These are phyloP conservation scores for Podiceps cristatus DNA, from an alignment of 2,113 vertebrate genomes.

Conservation along the genomic window DNA sequence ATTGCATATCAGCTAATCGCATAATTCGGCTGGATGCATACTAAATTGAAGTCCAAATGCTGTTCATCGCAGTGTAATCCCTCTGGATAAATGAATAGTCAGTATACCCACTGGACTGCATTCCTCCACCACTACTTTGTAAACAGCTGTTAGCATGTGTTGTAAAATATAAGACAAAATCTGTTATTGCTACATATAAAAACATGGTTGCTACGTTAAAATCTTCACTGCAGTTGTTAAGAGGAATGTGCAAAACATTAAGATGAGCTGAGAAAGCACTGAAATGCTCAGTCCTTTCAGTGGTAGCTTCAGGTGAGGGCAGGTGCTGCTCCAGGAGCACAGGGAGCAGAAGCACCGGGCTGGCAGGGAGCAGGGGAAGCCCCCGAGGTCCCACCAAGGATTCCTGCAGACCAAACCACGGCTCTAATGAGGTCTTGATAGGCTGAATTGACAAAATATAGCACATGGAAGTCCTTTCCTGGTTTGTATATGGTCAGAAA, in stretches of 20 bases:
- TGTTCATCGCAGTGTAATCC: conserved; percentile 61
- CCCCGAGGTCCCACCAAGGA: not conserved
- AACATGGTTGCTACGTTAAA: not conserved
- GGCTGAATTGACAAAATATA: not conserved
- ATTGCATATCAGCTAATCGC: conserved; percentile 73
- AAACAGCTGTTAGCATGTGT: conserved; percentile 55
- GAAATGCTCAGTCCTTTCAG: not conserved
- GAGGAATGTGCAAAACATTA: not conserved
- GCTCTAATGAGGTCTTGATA: not conserved
- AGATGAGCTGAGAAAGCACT: not conserved
- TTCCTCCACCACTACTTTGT: conserved; percentile 35
- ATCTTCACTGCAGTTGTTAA: not conserved
- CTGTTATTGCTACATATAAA: conserved; percentile 14
- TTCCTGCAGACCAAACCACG: not conserved
- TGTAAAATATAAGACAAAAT: conserved; percentile 32
- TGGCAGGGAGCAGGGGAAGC: not conserved
- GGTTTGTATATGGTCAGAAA: not conserved
- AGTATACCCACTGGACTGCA: conserved; percentile 59
- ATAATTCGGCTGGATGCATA: conserved; percentile 73
- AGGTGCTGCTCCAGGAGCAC: not conserved
- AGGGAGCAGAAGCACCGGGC: not conserved
- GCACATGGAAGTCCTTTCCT: not conserved
- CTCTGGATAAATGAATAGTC: conserved; percentile 70
- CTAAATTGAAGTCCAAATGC: conserved; percentile 73
- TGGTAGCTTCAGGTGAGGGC: not conserved